Conservation (phyloP, 2,888 invertebrate species). For the Hyalella azteca region DNA sequence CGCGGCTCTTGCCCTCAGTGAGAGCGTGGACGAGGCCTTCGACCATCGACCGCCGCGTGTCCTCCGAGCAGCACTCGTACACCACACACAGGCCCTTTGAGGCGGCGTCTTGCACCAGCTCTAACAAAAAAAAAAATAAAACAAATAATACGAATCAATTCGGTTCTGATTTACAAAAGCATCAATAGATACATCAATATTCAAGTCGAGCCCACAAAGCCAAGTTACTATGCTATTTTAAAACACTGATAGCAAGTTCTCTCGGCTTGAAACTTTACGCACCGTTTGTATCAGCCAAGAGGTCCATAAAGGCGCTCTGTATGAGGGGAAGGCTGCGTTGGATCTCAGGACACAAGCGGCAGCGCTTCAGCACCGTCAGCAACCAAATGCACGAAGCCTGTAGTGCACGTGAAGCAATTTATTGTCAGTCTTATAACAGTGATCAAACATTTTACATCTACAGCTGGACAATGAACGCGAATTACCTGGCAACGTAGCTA, state of each 20-base stretch:
- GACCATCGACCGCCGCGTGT: slow-evolving; percentile 75
- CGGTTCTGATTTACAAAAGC: too few relatives aligned
- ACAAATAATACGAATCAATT: too few relatives aligned
- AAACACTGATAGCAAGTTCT: too few relatives aligned
- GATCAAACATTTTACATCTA: too few relatives aligned
- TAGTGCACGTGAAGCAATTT: not conserved
- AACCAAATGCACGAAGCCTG: slow-evolving; percentile 89
- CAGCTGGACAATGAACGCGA: too few relatives aligned
- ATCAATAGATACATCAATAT: too few relatives aligned
- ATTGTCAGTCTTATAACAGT: too few relatives aligned
- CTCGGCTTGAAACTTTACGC: too few relatives aligned
- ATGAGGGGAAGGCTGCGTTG: slow-evolving; percentile 72
- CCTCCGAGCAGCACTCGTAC: slow-evolving; percentile 79
- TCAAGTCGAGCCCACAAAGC: too few relatives aligned
- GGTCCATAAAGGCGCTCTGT: slow-evolving; percentile 84
- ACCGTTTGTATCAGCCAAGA: slow-evolving; percentile 89
- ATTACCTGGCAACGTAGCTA: too few relatives aligned
- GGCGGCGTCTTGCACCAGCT: slow-evolving; percentile 91
- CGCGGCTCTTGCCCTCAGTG: slow-evolving; percentile 68
- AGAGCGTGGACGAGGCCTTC: slow-evolving; percentile 81
- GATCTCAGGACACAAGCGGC: slow-evolving; percentile 74
- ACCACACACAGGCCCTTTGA: slow-evolving; percentile 88
- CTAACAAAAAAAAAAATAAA: too few relatives aligned
- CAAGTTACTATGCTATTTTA: too few relatives aligned
- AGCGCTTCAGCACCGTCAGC: slow-evolving; percentile 80